These are phyloP conservation scores for Heterochromis multidens DNA, from an alignment of 2,113 vertebrate genomes.

Conservation along the genomic window DNA sequence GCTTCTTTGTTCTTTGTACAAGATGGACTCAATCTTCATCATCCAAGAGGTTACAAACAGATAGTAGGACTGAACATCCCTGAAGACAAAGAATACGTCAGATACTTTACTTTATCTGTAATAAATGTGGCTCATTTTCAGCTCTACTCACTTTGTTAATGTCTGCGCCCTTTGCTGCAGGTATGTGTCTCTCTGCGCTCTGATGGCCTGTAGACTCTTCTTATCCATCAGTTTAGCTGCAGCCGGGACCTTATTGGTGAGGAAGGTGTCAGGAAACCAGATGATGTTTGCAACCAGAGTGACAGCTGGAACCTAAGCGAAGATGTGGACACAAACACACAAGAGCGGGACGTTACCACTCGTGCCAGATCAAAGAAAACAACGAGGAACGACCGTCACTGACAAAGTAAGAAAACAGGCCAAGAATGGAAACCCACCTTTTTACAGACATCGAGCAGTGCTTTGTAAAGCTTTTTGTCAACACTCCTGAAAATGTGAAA, in stretches of 20 bases:
- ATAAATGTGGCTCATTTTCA: not conserved
- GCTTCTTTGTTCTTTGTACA: slow-evolving; percentile 86
- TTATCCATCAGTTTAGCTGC: slow-evolving; percentile 93
- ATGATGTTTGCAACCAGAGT: slow-evolving; percentile 95
- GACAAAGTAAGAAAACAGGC: not conserved
- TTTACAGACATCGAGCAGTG: slow-evolving; percentile 92
- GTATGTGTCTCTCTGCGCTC: slow-evolving; percentile 85
- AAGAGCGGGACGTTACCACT: not conserved
- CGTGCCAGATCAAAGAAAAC: not conserved
- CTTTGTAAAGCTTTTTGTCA: slow-evolving; percentile 96
- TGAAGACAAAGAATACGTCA: slow-evolving; percentile 51
- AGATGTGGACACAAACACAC: not conserved
- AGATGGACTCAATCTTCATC: slow-evolving; percentile 98
- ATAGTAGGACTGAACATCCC: slow-evolving; percentile 97
- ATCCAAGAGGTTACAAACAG: slow-evolving; percentile 98
- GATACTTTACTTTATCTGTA: not conserved
- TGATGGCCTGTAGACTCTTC: slow-evolving; percentile 87
- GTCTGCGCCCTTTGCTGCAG: slow-evolving; percentile 90
- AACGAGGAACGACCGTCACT: not conserved
- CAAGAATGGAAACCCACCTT: slow-evolving; percentile 75
- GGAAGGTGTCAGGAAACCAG: slow-evolving; percentile 95
- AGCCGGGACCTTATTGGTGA: slow-evolving; percentile 85
- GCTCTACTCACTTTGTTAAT: slow-evolving; percentile 84
- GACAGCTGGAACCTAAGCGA: slow-evolving; percentile 87
- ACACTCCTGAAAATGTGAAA: slow-evolving; percentile 95